Evolutionary conservation across 1,140 invertebrate species (phyloP).

Genomic region (Forficula auricularia): DNA sequence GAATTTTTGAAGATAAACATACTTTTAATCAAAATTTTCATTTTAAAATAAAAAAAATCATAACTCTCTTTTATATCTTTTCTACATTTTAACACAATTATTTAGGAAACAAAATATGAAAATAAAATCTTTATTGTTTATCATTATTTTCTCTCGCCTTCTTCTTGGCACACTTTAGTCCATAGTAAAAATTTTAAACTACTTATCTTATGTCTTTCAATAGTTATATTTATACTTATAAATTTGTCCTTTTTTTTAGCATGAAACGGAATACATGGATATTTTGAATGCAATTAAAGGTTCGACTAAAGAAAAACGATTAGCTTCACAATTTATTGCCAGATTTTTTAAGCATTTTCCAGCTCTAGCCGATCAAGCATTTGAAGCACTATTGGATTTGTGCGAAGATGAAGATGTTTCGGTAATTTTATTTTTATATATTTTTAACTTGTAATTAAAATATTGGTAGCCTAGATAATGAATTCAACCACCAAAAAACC

Average conservation of each 20-base stretch:
- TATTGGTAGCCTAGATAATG: too few relatives aligned
- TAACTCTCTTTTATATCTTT: background rate
- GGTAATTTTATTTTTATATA: conserved; percentile 39
- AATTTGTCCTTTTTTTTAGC: conserved; percentile 43
- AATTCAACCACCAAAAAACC: too few relatives aligned
- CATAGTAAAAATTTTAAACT: too few relatives aligned
- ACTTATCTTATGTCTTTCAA: conserved; percentile 8
- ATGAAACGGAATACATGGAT: conserved; percentile 71
- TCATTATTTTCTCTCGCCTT: conserved; percentile 3
- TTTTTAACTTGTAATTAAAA: too few relatives aligned
- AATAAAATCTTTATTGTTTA: background rate
- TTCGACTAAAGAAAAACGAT: conserved; percentile 70
- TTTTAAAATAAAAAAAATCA: too few relatives aligned
- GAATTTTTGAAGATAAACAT: too few relatives aligned
- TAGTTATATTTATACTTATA: too few relatives aligned
- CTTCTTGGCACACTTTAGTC: too few relatives aligned
- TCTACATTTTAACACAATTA: background rate
- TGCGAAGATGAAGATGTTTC: conserved; percentile 89
- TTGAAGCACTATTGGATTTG: conserved; percentile 82
- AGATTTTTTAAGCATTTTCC: conserved; percentile 90
- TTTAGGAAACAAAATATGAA: background rate
- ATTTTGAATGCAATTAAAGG: conserved; percentile 74
- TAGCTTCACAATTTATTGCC: conserved; percentile 88
- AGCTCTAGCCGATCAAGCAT: conserved; percentile 58
- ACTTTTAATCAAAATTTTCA: too few relatives aligned